These are phyloP conservation scores for Eueides isabella DNA, from an alignment of 1,140 invertebrate genomes.

Conservation along the genomic window DNA sequence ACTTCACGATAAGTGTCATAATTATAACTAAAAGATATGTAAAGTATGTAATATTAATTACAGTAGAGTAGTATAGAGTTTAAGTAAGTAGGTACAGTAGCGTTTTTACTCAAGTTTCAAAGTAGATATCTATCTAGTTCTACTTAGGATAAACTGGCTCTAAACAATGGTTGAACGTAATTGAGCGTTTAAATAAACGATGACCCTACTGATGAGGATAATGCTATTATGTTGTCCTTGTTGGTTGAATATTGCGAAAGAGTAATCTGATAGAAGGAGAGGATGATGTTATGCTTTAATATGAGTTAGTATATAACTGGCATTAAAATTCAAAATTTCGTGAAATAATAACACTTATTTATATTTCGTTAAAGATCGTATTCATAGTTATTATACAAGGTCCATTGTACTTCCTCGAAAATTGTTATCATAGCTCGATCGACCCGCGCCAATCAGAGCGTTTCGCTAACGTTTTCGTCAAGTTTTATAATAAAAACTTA, in stretches of 20 bases:
- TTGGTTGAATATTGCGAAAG: slow-evolving; percentile 43
- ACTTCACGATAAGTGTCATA: no score
- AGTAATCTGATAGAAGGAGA: slow-evolving; percentile 49
- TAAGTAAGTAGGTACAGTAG: no score
- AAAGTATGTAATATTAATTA: no score
- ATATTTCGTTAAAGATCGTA: slow-evolving; percentile 28
- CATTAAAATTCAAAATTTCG: slow-evolving; percentile 10
- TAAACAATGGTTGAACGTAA: slow-evolving; percentile 28
- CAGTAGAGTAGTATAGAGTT: no score
- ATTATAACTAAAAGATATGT: no score
- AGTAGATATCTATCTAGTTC: slow-evolving; percentile 8
- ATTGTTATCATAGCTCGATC: slow-evolving; percentile 57
- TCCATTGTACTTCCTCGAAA: slow-evolving; percentile 55
- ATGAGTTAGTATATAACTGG: slow-evolving; percentile 25
- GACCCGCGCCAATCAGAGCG: slow-evolving; percentile 69
- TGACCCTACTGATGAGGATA: slow-evolving; percentile 40
- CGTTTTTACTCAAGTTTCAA: not conserved
- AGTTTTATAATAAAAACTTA: slow-evolving; percentile 26
- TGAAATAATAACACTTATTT: slow-evolving; percentile 27
- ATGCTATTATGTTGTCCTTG: slow-evolving; percentile 37
- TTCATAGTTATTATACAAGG: slow-evolving; percentile 28
- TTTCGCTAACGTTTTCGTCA: slow-evolving; percentile 48
- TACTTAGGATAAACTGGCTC: slow-evolving; percentile 18
- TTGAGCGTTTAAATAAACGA: slow-evolving; percentile 30
- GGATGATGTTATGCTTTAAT: slow-evolving; percentile 53